phyloP scores from a whole-genome alignment of 2,113 vertebrate genomes.

The Pelvicachromis taeniatus region DNA sequence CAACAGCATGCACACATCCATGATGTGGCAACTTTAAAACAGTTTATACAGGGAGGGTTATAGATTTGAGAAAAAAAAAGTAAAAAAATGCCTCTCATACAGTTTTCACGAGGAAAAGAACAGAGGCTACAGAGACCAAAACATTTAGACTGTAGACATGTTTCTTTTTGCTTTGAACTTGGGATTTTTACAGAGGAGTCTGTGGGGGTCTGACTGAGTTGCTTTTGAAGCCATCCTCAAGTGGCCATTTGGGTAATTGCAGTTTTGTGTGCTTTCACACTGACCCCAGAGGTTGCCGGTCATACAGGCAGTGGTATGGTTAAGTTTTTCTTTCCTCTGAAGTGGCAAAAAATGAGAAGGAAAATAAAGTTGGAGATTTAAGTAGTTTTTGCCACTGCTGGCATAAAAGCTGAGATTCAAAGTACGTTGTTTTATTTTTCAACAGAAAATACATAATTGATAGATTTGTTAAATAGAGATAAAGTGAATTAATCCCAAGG shows the following conservation, averaged over 20 bases:
- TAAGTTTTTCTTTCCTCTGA: not conserved
- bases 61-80: not conserved
- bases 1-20: not conserved
- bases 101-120: not conserved
- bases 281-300: not conserved
- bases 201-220: not conserved
- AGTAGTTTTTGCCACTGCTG: not conserved
- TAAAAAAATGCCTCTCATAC: accelerated
- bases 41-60: not conserved
- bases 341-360: no score
- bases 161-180: not conserved
- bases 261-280: not conserved
- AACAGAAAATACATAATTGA: not conserved
- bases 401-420: not conserved
- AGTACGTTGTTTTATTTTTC: not conserved
- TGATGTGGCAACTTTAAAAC: not conserved
- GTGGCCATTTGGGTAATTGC: not conserved
- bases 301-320: not conserved
- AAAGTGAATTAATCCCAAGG: not conserved
- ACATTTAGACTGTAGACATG: not conserved
- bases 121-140: not conserved
- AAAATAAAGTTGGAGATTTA: not conserved
- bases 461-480: not conserved
- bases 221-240: not conserved
- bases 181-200: not conserved